A percentile compares a stretch with the other conserved stretches of the same genome.
Evolutionary conservation across 2,113 vertebrate genomes (phyloP).

Genomic region (Coracopsis vasa): DNA sequence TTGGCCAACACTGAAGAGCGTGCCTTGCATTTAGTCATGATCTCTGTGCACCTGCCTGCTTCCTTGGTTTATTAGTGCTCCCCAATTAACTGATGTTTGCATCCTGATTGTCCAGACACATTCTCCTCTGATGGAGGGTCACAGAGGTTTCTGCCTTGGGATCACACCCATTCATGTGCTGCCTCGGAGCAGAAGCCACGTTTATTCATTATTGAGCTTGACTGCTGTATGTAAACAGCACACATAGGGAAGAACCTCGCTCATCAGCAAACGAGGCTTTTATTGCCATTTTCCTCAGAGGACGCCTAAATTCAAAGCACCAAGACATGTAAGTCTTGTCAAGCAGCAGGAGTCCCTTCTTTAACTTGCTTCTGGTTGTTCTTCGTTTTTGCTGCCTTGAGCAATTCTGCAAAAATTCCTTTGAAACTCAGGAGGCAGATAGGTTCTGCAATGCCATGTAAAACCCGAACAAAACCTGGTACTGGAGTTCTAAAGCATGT

Average conservation of each 20-base stretch:
- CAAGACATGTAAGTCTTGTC: slow-evolving; percentile 59
- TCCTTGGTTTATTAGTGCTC: neutral
- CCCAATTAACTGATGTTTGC: neutral
- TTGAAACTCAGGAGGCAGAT: slow-evolving; percentile 46
- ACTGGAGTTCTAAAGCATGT: slow-evolving; percentile 19
- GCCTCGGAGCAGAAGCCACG: neutral
- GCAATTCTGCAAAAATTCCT: slow-evolving; percentile 62
- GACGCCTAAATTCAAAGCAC: slow-evolving; percentile 55
- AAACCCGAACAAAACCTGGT: neutral
- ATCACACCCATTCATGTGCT: neutral
- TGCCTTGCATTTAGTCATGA: neutral
- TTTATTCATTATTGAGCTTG: neutral
- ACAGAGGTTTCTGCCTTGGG: neutral
- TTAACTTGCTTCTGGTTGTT: slow-evolving; percentile 31
- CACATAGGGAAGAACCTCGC: neutral
- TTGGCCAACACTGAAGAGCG: neutral
- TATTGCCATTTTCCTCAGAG: slow-evolving; percentile 51
- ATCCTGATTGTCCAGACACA: neutral
- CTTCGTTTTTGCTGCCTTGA: slow-evolving; percentile 62
- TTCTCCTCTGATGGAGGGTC: neutral
- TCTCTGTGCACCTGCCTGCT: neutral
- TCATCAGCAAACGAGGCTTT: slow-evolving; percentile 39
- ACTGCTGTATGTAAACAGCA: slow-evolving; percentile 39
- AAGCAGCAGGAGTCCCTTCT: slow-evolving; percentile 63
- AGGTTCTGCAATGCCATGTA: slow-evolving; percentile 14